Percentiles rank a stretch among this genome's conserved stretches.
Conservation (phyloP, 2,113 vertebrate species). For the Monopterus albus region DNA sequence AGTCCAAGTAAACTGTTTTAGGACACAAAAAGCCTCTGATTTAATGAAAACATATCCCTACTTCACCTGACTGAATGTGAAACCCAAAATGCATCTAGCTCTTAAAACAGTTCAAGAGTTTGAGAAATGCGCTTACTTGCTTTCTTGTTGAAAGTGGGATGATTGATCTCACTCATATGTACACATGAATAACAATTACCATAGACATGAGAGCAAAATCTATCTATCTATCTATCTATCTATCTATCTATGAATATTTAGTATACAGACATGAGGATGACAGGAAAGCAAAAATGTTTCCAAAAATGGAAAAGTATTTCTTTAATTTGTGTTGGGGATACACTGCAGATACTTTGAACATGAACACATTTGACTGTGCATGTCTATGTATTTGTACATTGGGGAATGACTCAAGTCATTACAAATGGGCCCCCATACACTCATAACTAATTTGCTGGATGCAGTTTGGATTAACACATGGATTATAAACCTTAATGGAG, state of each 20-base stretch:
- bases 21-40: neutral
- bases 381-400: neutral
- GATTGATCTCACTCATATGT: too few species aligned
- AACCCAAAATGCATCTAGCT: neutral
- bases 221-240: too few species aligned
- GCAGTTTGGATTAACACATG: constrained; percentile 13
- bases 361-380: neutral
- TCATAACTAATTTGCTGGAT: constrained; percentile 3
- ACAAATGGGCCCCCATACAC: neutral
- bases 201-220: too few species aligned
- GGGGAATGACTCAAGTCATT: neutral
- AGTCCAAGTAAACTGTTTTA: neutral
- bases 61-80: neutral
- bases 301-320: too few species aligned
- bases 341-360: neutral
- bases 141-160: too few species aligned
- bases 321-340: neutral
- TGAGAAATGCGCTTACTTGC: too few species aligned
- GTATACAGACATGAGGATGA: too few species aligned
- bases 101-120: too few species aligned
- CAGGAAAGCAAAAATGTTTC: neutral
- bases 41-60: constrained; percentile 6
- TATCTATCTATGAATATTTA: too few species aligned
- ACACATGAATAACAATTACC: too few species aligned
- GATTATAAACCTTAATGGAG: constrained; percentile 1